phyloP scores from a whole-genome alignment of 2,888 invertebrate genomes.

The Erannis defoliaria region DNA sequence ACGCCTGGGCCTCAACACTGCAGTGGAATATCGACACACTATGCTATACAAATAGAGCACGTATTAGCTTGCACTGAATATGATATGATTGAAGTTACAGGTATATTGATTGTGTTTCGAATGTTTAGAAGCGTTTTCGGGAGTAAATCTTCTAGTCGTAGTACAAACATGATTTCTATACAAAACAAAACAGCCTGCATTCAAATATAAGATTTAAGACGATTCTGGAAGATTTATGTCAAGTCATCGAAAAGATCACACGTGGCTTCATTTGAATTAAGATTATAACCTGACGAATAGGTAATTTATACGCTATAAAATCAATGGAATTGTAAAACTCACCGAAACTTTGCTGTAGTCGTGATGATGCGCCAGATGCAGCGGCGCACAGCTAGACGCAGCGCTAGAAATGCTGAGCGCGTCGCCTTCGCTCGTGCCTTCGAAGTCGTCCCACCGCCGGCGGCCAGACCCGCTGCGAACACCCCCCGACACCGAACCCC shows the following conservation, averaged over 20 bases:
- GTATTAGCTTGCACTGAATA: too few relatives aligned
- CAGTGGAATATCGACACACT: too few relatives aligned
- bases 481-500: constrained; percentile 77
- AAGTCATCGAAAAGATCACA: constrained; percentile 4
- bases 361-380: constrained; percentile 76
- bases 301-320: not conserved
- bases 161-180: too few relatives aligned
- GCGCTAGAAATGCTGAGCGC: constrained; percentile 82
- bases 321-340: constrained; percentile 49
- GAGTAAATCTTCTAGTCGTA: too few relatives aligned
- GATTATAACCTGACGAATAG: not conserved
- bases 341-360: constrained; percentile 83
- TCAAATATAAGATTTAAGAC: not conserved
- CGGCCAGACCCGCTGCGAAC: constrained; percentile 85
- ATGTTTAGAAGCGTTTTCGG: too few relatives aligned
- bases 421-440: constrained; percentile 79
- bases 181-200: not conserved
- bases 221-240: too few relatives aligned
- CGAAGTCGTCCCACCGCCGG: constrained; percentile 80
- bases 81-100: too few relatives aligned
- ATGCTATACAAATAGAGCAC: too few relatives aligned
- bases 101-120: too few relatives aligned
- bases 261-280: not conserved
- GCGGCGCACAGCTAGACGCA: constrained; percentile 79
- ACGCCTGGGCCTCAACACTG: too few relatives aligned